These are phyloP conservation scores for Anoplolepis gracilipes DNA, from an alignment of 1,140 invertebrate genomes.

Conservation along the genomic window DNA sequence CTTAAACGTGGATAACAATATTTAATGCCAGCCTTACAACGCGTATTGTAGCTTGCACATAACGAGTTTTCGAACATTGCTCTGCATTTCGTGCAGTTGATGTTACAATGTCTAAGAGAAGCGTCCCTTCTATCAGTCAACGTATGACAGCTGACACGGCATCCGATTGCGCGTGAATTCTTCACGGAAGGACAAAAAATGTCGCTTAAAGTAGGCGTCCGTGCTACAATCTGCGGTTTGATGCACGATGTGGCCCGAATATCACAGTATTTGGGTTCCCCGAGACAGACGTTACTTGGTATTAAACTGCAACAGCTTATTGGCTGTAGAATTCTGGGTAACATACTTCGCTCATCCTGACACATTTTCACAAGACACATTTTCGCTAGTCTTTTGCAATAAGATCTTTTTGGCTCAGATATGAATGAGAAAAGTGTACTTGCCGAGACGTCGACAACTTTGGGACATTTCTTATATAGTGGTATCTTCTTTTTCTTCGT, in stretches of 20 bases:
- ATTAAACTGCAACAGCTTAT: neutral
- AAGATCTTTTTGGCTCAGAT: neutral
- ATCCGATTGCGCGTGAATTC: neutral
- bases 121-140: no score
- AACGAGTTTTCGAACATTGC: slow-evolving; percentile 8
- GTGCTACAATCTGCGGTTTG: neutral
- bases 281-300: neutral
- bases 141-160: neutral
- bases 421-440: neutral
- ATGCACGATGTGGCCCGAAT: neutral
- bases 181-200: neutral
- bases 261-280: neutral
- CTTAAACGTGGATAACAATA: slow-evolving; percentile 6
- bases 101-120: neutral
- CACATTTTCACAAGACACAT: neutral
- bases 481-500: neutral
- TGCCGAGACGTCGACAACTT: neutral
- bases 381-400: neutral
- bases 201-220: neutral
- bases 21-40: neutral
- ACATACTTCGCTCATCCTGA: neutral
- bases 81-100: neutral
- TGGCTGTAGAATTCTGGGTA: neutral
- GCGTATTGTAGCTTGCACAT: neutral
- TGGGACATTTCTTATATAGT: neutral